These are phyloP conservation scores for Zaprionus capensis DNA, from an alignment of 1,140 invertebrate genomes.

Conservation along the genomic window DNA sequence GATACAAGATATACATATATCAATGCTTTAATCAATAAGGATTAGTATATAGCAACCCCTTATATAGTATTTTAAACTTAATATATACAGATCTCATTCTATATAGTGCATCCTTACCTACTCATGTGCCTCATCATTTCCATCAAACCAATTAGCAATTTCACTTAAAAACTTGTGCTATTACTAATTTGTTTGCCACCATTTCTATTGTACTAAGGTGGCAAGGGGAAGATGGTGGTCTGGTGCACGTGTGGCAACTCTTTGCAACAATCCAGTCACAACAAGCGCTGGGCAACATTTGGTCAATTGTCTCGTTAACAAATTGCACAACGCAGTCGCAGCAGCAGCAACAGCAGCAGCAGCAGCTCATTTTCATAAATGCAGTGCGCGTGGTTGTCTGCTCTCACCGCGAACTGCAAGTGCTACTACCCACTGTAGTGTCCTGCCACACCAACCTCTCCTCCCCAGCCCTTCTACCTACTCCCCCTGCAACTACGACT, in stretches of 20 bases:
- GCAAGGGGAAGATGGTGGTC: background rate
- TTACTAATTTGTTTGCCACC: background rate
- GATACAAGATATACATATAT: too few relatives aligned
- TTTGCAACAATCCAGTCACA: conserved; percentile 54
- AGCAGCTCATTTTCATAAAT: conserved; percentile 79
- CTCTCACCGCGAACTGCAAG: conserved; percentile 3
- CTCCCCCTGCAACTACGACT: background rate
- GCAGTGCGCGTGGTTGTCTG: conserved; percentile 35
- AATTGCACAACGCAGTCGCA: conserved; percentile 54
- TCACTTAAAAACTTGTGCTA: background rate
- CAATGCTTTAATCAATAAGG: too few relatives aligned
- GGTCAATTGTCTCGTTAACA: conserved; percentile 80
- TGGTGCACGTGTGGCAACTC: conserved; percentile 15
- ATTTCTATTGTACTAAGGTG: background rate
- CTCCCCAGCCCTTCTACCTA: background rate
- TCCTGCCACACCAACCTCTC: conserved; percentile 8
- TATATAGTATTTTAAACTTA: too few relatives aligned
- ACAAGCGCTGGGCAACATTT: conserved; percentile 50
- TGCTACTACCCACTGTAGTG: conserved; percentile 3
- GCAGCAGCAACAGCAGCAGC: conserved; percentile 6
- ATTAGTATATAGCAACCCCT: too few relatives aligned
- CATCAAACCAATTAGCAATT: background rate
- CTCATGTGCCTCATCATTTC: background rate
- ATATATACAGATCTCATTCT: background rate
- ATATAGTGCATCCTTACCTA: background rate